Conservation (phyloP, 2,797 vertebrate genomes). For the Vultur gryphus region DNA sequence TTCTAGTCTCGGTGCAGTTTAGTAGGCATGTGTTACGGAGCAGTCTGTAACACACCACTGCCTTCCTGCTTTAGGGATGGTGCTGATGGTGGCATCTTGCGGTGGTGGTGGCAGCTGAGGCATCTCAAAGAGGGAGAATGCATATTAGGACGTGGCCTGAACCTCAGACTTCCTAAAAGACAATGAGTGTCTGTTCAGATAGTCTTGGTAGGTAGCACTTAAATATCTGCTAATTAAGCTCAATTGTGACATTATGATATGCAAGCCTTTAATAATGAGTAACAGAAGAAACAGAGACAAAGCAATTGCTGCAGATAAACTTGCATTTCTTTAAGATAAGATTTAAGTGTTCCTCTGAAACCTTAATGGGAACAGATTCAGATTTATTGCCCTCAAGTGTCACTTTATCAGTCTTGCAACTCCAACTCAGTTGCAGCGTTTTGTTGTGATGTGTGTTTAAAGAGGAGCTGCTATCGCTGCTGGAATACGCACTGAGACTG, state of each 20-base stretch:
- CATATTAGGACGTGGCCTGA: background rate
- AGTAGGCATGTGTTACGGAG: rapidly evolving
- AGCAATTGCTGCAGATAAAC: slow-evolving; percentile 24
- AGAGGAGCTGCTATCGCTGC: background rate
- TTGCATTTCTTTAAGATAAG: slow-evolving; percentile 9
- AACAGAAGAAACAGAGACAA: background rate
- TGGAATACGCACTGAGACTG: rapidly evolving
- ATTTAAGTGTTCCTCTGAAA: slow-evolving; percentile 7
- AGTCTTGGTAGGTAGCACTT: background rate
- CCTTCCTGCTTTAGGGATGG: rapidly evolving
- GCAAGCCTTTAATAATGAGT: background rate
- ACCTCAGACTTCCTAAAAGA: background rate
- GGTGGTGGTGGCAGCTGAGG: background rate
- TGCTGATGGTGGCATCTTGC: background rate
- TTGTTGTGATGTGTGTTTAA: background rate
- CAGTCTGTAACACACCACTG: rapidly evolving
- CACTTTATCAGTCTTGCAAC: background rate
- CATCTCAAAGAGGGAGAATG: background rate
- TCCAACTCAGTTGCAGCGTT: background rate
- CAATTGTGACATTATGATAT: background rate
- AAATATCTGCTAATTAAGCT: slow-evolving; percentile 45
- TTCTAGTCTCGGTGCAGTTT: rapidly evolving
- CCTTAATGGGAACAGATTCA: slow-evolving; percentile 12
- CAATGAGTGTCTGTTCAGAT: background rate
- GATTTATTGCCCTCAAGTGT: background rate